Evolutionary conservation across 1,140 invertebrate species (phyloP).

Genomic region (Dendroctonus valens): DNA sequence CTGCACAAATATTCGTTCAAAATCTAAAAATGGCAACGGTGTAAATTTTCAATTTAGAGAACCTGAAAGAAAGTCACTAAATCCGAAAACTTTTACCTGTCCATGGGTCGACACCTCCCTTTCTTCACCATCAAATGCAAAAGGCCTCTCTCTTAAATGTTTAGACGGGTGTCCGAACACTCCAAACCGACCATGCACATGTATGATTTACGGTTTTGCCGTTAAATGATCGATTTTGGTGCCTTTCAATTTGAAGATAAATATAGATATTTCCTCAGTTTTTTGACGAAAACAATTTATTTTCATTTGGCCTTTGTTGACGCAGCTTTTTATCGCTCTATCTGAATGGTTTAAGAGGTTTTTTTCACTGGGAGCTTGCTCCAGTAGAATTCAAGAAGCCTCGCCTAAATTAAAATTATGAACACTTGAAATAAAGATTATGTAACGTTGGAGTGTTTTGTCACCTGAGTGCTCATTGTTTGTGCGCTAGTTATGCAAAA

Average conservation of each 20-base stretch:
- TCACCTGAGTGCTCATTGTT: no score
- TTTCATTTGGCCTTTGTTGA: conserved; percentile 8
- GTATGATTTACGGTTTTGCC: conserved; percentile 33
- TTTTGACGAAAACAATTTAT: conserved; percentile 20
- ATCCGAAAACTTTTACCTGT: conserved; percentile 19
- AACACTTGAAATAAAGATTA: no score
- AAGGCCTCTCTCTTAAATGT: conserved; percentile 23
- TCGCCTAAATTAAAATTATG: no score
- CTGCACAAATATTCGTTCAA: no score
- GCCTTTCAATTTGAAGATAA: conserved; percentile 28
- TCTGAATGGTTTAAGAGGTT: no score
- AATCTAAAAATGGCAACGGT: no score
- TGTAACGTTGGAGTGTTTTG: no score
- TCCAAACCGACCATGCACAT: conserved; percentile 13
- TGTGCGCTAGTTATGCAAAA: no score
- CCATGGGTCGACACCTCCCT: conserved; percentile 12
- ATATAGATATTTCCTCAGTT: conserved; percentile 25
- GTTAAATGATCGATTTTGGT: conserved; percentile 30
- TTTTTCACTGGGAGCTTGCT: no score
- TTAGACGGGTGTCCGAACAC: conserved; percentile 24
- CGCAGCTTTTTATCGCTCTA: no score
- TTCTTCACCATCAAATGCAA: conserved; percentile 26
- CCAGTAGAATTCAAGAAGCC: no score
- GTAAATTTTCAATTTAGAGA: no score
- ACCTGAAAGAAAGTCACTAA: conserved; percentile 28